Base-by-base conservation (phyloP, 2,113 vertebrate species). In the Gobiocypris rarus region DNA sequence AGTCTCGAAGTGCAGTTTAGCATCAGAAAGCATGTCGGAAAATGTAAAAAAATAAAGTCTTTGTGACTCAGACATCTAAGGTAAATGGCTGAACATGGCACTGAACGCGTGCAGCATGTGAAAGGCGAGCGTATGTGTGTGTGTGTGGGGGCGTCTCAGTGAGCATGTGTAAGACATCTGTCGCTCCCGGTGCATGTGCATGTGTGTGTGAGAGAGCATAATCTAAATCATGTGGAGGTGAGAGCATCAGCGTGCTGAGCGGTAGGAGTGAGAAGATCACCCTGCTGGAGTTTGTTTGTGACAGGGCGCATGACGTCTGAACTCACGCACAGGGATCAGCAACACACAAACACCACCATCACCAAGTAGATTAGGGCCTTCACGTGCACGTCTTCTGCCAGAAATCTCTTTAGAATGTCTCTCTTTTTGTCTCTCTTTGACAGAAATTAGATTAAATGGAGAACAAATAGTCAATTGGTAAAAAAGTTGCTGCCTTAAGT, bases 191-290 rank as follows among this genome's bases (percentile, higher is more conserved):
- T 81, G 28, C 54, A 45, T 59, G 50, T 82, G 59, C 63, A 78
- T 73, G 26, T 78, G 74, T 67, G 63, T 73, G 43, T 73, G 54
- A 75, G 85, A 65, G 80, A 38, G 75, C 17, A 9, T 85, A 81
- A 85, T 85, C 76, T 74, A 50, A 74, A 73, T 73, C 81, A 80
- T 83, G 82, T 80, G 85, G 85, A 86, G 85, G 75, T 86, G 85
- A 86, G 82, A 86, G 54, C 65, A 26, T 83, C 81, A 79, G 85
- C 58, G 74, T 78, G 81, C 73, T 76, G 50, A 82, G 61, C 50
- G n/a, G 73, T 76, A 50, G 73, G 67, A 84, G 81, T 83, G 82
- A 70, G 82, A 84, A 86, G 67, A 71, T 86, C 76, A 65, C 75
- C 70, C 85, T 80, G 85, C 81, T 83, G 65, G 65, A 54, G 75